Conservation (phyloP, 1,140 invertebrate genomes). For the Lysiphlebus fabarum region DNA sequence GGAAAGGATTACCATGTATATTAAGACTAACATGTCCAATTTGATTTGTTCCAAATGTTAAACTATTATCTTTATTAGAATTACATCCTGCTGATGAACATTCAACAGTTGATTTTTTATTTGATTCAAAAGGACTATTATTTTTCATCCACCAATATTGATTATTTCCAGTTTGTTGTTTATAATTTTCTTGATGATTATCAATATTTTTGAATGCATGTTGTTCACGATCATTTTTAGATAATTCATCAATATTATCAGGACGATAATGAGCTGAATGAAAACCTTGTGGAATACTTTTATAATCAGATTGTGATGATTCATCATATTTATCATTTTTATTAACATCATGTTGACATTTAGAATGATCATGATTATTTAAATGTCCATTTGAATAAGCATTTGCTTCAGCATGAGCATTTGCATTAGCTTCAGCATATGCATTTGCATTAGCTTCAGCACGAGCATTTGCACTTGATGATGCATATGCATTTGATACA, state of each 20-base stretch:
- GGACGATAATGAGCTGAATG: too few species aligned
- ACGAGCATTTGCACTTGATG: background rate
- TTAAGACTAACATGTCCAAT: constrained; percentile 11
- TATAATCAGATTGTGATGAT: too few species aligned
- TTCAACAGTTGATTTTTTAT: constrained; percentile 12
- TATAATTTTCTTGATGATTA: too few species aligned
- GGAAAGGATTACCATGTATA: constrained; percentile 29
- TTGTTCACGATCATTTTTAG: too few species aligned
- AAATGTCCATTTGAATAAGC: too few species aligned
- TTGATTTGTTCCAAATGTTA: constrained; percentile 12
- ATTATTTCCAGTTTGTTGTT: background rate
- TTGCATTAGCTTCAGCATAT: background rate
- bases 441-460: background rate
- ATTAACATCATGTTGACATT: too few species aligned
- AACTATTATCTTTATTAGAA: constrained; percentile 11
- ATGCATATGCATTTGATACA: background rate
- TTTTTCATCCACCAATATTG: constrained; percentile 26
- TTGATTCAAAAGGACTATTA: constrained; percentile 17
- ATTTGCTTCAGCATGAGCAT: too few species aligned
- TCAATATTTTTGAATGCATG: too few species aligned
- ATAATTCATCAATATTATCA: too few species aligned
- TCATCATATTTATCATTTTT: too few species aligned
- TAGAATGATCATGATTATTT: too few species aligned
- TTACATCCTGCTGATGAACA: constrained; percentile 19
- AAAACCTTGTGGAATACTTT: too few species aligned